Evolutionary conservation across 2,888 invertebrate species (phyloP).

Genomic region (Melanchra persicariae): DNA sequence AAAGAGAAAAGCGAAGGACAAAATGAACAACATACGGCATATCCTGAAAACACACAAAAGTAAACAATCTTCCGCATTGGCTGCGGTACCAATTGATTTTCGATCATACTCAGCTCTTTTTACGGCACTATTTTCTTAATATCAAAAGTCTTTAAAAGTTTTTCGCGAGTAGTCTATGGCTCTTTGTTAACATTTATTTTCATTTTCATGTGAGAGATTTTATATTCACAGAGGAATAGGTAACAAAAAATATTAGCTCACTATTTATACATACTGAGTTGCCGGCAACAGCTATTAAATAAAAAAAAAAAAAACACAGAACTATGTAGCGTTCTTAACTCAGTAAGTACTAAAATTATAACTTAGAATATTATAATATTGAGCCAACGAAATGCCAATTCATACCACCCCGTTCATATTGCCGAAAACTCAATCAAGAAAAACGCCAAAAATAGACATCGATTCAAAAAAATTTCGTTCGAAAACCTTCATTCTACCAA

Average conservation of each 20-base stretch:
- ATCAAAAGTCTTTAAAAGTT: constrained; percentile 1
- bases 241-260: not conserved
- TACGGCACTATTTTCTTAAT: not conserved
- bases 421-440: not conserved
- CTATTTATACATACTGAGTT: too few species aligned
- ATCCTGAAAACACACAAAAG: not conserved
- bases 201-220: not conserved
- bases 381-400: not conserved
- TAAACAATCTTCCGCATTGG: not conserved
- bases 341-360: too few species aligned
- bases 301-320: too few species aligned
- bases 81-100: not conserved
- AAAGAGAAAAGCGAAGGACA: not conserved
- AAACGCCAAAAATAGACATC: not conserved
- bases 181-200: not conserved
- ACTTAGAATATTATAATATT: too few species aligned
- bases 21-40: not conserved
- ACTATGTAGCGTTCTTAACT: too few species aligned
- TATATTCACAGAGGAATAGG: not conserved
- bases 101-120: constrained; percentile 1
- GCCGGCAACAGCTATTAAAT: too few species aligned
- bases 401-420: not conserved
- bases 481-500: constrained; percentile 24
- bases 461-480: constrained; percentile 35
- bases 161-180: not conserved